Base-by-base conservation (phyloP, 2,797 vertebrate genomes). In the Anomalospiza imberbis region DNA sequence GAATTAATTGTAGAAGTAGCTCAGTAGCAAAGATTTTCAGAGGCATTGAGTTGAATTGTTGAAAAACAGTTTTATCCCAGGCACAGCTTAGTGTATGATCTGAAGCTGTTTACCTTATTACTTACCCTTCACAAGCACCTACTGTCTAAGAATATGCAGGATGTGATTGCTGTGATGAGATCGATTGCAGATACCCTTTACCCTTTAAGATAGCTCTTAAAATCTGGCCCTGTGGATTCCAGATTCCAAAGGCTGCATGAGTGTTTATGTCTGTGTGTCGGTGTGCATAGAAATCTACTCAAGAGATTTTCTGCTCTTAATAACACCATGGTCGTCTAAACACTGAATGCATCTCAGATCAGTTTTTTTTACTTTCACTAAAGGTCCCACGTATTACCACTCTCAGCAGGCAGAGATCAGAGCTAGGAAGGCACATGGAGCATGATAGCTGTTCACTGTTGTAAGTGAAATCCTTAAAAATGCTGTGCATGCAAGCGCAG, bases 201-300 rank as follows among this genome's bases (percentile, higher is more conserved):
- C 54, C 16, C 34, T 58, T 58, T 58, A 58, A 26, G 34, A 25
- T 5, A 78, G 68, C 29, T 72, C 58, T 36, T 87, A 40, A 75
- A 77, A 78, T 10, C 40, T 77, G 50, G 3, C 26, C 15, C 40
- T 17, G 5, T 13, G 45, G 32, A 88, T 63, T 60, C 47, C 31
- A 26, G 31, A 24, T 83, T 71, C 31, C 42, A 54, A 17, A 5
- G 28, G 31, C 48, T 61, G 13, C 0, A 0, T 11, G 9, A 8
- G 8, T 10, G 3, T 13, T 11, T 5, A 3, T 16, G 6, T 12
- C 2, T 45, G 17, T 29, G 21, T 8, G 4, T 13, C 25, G 17
- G 28, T 2, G 0, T 26, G 19, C 18, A 17, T 7, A 22, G 26
- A 42, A 29, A 6, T 15, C 45, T 55, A 19, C 21, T 38, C 26